Conservation (phyloP, 1,140 invertebrate genomes). For the Pseudomyrmex cubaensis region DNA sequence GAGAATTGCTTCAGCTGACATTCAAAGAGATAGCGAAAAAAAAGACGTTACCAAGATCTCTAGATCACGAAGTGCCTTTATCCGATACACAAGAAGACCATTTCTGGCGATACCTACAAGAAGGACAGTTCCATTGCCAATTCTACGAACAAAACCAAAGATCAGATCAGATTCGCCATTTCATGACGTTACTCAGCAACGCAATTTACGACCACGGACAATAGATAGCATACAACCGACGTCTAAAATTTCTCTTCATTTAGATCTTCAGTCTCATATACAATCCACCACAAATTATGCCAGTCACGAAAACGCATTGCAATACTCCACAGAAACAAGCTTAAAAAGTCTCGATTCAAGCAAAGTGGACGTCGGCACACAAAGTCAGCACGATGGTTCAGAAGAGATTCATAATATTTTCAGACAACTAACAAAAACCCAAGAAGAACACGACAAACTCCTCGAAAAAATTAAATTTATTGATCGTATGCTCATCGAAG, state of each 20-base stretch:
- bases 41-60: constrained; percentile 12
- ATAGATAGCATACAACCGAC: constrained; percentile 10
- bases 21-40: constrained; percentile 24
- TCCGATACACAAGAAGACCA: constrained; percentile 57
- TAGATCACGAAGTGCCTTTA: constrained; percentile 66
- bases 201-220: background rate
- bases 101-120: constrained; percentile 41
- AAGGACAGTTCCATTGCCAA: constrained; percentile 21
- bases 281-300: constrained; percentile 10
- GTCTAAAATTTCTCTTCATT: constrained; percentile 69
- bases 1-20: constrained; percentile 63
- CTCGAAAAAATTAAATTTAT: constrained; percentile 59
- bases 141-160: constrained; percentile 54
- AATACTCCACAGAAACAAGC: background rate
- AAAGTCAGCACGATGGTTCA: background rate
- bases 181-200: constrained; percentile 10
- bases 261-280: constrained; percentile 79
- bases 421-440: constrained; percentile 59
- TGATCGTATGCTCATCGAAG: constrained; percentile 72
- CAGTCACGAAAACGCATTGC: background rate
- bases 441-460: constrained; percentile 68
- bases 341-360: background rate
- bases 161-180: constrained; percentile 5
- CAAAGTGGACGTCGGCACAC: constrained; percentile 32
- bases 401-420: constrained; percentile 59